Evolutionary conservation across 2,888 invertebrate species (phyloP).

Genomic region (Blera fallax): DNA sequence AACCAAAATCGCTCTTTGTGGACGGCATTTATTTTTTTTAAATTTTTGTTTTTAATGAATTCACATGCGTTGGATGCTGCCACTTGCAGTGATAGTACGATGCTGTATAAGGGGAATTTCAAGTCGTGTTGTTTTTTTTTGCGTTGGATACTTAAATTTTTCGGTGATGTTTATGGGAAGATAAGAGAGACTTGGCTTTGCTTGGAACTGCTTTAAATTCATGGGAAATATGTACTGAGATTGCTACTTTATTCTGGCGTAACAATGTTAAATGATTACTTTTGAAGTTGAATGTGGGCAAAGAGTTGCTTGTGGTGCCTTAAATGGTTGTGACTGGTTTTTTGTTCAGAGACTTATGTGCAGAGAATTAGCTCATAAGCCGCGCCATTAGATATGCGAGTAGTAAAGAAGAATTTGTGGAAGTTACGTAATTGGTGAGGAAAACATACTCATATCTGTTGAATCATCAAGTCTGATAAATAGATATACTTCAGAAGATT

Average conservation of each 20-base stretch:
- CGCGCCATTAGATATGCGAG: too few relatives aligned
- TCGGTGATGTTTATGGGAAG: conserved; percentile 44
- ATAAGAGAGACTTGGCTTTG: conserved; percentile 36
- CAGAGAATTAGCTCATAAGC: conserved; percentile 41
- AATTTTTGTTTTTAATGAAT: conserved; percentile 31
- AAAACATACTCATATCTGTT: not conserved
- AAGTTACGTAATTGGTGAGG: conserved; percentile 15
- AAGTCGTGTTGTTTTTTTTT: conserved; percentile 21
- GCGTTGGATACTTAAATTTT: conserved; percentile 37
- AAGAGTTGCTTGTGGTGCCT: conserved; percentile 18
- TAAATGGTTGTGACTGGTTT: conserved; percentile 33
- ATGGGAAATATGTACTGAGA: conserved; percentile 31
- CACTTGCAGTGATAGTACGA: conserved; percentile 43
- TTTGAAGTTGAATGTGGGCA: conserved; percentile 41
- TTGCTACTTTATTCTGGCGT: conserved; percentile 18
- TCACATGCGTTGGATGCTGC: conserved; percentile 64
- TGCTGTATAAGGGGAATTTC: conserved; percentile 42
- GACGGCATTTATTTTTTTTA: not conserved
- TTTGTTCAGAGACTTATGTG: conserved; percentile 9
- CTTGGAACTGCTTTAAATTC: conserved; percentile 38
- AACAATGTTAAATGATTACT: conserved; percentile 55
- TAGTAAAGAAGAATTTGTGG: conserved; percentile 12
- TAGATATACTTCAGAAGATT: too few relatives aligned
- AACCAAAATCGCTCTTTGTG: conserved; percentile 29
- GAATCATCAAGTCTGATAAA: too few relatives aligned